A percentile compares a stretch with the other conserved stretches of the same genome.
These are phyloP conservation scores for Hydraecia micacea DNA, from an alignment of 2,888 invertebrate genomes.

Conservation along the genomic window DNA sequence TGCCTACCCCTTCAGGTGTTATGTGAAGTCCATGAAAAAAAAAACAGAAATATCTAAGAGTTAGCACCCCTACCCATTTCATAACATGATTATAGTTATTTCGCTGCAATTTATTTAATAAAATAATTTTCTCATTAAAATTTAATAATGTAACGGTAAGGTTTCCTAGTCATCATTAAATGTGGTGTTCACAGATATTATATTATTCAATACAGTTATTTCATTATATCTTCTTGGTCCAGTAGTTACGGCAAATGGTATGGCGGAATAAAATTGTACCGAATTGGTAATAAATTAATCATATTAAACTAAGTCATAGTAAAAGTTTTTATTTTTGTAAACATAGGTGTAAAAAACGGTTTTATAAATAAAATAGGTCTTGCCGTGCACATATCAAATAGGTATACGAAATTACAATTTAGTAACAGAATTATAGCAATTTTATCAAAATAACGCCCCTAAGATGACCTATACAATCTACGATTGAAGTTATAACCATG, in stretches of 20 bases:
- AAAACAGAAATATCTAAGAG: background rate
- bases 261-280: background rate
- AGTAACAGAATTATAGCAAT: no score
- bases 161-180: constrained; percentile 19
- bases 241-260: background rate
- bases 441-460: no score
- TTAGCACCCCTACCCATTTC: constrained; percentile 42
- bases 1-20: background rate
- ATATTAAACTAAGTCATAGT: no score
- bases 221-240: background rate
- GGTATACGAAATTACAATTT: no score
- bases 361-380: no score
- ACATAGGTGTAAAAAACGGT: no score
- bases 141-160: constrained; percentile 36
- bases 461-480: background rate
- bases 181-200: constrained; percentile 21
- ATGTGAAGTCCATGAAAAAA: no score
- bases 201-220: constrained; percentile 11
- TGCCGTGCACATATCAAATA: no score
- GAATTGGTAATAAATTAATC: no score
- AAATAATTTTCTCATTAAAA: constrained; percentile 38
- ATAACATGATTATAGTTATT: constrained; percentile 43
- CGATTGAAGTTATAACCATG: background rate
- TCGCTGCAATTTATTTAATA: constrained; percentile 43
- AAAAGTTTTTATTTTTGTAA: no score